Evolutionary conservation across 2,888 invertebrate species (phyloP).

Genomic region (Scaptomyza tumidula): DNA sequence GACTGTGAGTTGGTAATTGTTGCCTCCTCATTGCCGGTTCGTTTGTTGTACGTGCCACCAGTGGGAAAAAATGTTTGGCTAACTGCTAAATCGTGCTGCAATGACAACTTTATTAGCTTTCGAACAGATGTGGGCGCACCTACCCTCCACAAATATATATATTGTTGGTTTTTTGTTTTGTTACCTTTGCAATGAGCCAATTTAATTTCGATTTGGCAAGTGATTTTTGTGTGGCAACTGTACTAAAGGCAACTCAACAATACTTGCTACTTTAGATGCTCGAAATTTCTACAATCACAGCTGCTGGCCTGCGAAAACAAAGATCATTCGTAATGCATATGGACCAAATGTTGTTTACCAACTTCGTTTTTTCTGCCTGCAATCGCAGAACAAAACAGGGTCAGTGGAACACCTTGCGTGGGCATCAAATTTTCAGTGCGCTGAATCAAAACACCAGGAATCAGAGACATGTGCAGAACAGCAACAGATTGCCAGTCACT

Average conservation of each 20-base stretch:
- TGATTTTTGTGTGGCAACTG: conserved; percentile 27
- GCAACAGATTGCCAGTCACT: conserved; percentile 71
- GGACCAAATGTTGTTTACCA: conserved; percentile 42
- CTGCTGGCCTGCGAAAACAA: conserved; percentile 27
- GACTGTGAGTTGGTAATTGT: conserved; percentile 73
- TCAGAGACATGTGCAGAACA: conserved; percentile 69
- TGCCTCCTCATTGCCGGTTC: conserved; percentile 45
- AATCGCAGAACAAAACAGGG: conserved; percentile 44
- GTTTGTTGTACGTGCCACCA: conserved; percentile 60
- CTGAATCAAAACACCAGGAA: conserved; percentile 45
- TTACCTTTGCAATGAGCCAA: background rate
- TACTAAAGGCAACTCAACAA: conserved; percentile 5
- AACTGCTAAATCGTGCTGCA: conserved; percentile 74
- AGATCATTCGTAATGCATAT: conserved; percentile 24
- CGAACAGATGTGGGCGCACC: conserved; percentile 42
- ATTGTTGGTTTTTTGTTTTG: conserved; percentile 18
- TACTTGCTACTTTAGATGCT: conserved; percentile 15
- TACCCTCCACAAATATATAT: conserved; percentile 4
- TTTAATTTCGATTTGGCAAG: background rate
- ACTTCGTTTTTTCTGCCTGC: background rate
- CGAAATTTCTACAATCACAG: conserved; percentile 42
- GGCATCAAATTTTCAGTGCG: conserved; percentile 56
- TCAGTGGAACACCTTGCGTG: conserved; percentile 75
- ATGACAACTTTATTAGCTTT: conserved; percentile 76
- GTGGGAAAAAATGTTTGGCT: conserved; percentile 67